Conservation (phyloP, 2,888 invertebrate species). For the Onthophagus sagittarius region DNA sequence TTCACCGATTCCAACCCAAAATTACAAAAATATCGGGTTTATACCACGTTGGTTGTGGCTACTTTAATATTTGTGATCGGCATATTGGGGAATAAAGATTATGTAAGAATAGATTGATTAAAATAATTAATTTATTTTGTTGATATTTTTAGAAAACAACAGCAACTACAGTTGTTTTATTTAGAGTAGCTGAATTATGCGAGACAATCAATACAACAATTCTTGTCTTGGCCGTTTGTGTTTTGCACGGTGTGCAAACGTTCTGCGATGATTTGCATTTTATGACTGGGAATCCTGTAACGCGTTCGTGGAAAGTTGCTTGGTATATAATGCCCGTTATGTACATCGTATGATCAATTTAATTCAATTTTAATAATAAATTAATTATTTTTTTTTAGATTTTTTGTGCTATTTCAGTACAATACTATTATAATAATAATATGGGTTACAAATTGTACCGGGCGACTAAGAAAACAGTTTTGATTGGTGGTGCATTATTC, state of each 20-base stretch:
- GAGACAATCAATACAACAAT: not conserved
- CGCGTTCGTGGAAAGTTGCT: constrained; percentile 31
- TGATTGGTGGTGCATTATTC: not conserved
- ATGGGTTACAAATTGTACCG: not conserved
- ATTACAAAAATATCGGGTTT: constrained; percentile 7
- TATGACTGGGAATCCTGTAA: constrained; percentile 29
- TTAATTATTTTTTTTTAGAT: not conserved
- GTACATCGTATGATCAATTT: not conserved
- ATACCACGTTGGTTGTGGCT: not conserved
- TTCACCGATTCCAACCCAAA: constrained; percentile 1
- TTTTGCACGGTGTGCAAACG: constrained; percentile 31
- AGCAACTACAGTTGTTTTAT: not conserved
- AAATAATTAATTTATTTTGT: not conserved
- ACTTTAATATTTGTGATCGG: not conserved
- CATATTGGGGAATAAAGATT: not conserved
- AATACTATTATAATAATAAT: not conserved
- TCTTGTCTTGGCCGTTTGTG: constrained; percentile 19
- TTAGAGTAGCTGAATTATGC: not conserved
- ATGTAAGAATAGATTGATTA: not conserved
- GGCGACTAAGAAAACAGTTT: not conserved
- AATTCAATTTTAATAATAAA: no score
- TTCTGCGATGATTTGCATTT: constrained; percentile 35
- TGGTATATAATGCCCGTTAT: constrained; percentile 25
- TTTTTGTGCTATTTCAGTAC: not conserved
- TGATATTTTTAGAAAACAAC: not conserved